phyloP scores from a whole-genome alignment of 2,888 invertebrate species.

The Rhagonycha fulva region DNA sequence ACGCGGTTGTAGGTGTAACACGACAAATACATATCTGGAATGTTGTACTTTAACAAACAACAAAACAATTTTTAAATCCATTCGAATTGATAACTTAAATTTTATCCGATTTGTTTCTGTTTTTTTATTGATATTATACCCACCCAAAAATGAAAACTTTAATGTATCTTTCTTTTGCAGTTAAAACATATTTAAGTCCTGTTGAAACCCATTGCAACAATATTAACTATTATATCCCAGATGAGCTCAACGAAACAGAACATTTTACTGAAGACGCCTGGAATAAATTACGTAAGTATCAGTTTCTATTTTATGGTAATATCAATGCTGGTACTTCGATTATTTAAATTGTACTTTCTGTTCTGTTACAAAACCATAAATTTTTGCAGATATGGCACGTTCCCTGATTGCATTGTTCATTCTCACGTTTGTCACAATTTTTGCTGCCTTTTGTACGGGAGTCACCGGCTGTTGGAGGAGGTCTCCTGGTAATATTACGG shows the following conservation, averaged over 20 bases:
- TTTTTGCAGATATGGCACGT: constrained; percentile 79
- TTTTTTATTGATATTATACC: no score
- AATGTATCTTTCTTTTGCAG: constrained; percentile 59
- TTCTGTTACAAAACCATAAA: not conserved
- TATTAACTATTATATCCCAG: constrained; percentile 91
- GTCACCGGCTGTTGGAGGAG: constrained; percentile 96
- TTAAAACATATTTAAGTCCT: constrained; percentile 86
- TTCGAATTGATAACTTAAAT: no score
- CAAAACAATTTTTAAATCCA: no score
- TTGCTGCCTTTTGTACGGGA: constrained; percentile 94
- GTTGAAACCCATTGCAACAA: constrained; percentile 95
- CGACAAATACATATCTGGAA: no score
- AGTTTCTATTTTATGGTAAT: not conserved
- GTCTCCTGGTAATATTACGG: constrained; percentile 90
- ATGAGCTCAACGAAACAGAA: constrained; percentile 82
- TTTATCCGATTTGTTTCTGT: no score
- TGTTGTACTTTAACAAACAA: no score
- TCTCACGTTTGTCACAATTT: constrained; percentile 87
- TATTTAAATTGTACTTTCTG: not conserved
- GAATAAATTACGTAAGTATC: constrained; percentile 76
- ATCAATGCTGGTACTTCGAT: not conserved
- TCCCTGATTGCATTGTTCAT: constrained; percentile 93
- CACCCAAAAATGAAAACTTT: no score
- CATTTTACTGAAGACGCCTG: constrained; percentile 81
- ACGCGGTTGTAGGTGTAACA: no score